Percentiles rank a stretch among this genome's conserved stretches.
These are phyloP conservation scores for Gymnocheta viridis DNA, from an alignment of 2,888 invertebrate genomes.

Conservation along the genomic window DNA sequence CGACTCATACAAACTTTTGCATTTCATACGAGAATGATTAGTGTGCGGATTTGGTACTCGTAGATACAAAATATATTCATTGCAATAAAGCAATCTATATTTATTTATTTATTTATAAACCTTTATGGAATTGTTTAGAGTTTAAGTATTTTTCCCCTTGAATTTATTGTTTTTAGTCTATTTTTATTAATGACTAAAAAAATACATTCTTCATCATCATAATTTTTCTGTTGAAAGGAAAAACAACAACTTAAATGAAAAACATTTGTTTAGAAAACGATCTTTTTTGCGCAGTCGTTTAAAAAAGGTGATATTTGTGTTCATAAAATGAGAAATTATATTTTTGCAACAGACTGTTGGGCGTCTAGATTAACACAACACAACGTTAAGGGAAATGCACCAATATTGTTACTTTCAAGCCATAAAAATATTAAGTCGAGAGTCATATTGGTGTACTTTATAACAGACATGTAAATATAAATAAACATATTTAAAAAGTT, in stretches of 20 bases:
- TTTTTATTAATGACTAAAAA: conserved; percentile 65
- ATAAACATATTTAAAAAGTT: too few species aligned
- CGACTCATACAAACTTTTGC: conserved; percentile 2
- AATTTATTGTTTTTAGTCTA: conserved; percentile 52
- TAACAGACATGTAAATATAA: too few species aligned
- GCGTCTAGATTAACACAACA: conserved; percentile 47
- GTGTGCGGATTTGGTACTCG: conserved; percentile 49
- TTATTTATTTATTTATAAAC: conserved; percentile 64
- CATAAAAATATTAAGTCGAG: conserved; percentile 12
- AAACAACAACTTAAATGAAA: conserved; percentile 30
- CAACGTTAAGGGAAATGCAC: not conserved
- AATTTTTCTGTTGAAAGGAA: conserved; percentile 36
- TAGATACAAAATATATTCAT: conserved; percentile 43
- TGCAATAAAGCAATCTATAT: conserved; percentile 36
- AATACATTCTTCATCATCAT: conserved; percentile 54
- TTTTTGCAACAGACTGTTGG: conserved; percentile 61
- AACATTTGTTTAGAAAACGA: conserved; percentile 51
- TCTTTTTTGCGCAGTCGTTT: conserved; percentile 50
- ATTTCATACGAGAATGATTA: conserved; percentile 9
- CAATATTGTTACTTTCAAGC: not conserved
- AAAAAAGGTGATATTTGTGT: conserved; percentile 47
- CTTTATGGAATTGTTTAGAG: conserved; percentile 55
- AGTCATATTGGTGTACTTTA: conserved; percentile 9
- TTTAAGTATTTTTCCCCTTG: conserved; percentile 31
- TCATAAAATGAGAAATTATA: conserved; percentile 13